A percentile compares a stretch with the other conserved stretches of the same genome.
Evolutionary conservation across 2,113 vertebrate genomes (phyloP).

Genomic region (Atractosteus spatula): DNA sequence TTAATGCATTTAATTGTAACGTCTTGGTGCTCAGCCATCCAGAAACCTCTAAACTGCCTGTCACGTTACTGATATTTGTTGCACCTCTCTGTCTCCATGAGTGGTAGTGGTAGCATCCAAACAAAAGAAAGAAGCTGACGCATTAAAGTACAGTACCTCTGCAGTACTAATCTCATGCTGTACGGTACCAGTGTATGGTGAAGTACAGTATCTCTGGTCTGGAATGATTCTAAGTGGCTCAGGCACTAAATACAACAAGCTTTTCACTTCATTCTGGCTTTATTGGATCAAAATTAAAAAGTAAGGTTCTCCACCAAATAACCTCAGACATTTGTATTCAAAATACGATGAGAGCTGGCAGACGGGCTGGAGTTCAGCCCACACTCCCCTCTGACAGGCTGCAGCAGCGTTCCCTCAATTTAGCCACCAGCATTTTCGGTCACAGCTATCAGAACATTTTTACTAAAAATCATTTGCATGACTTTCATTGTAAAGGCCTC

Average conservation of each 20-base stretch:
- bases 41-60: constrained; percentile 6
- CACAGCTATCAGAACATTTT: constrained; percentile 11
- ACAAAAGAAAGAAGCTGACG: too few species aligned
- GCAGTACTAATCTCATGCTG: too few species aligned
- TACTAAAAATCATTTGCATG: neutral
- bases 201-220: too few species aligned
- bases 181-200: too few species aligned
- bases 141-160: too few species aligned
- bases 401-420: constrained; percentile 16
- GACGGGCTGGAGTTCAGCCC: constrained; percentile 36
- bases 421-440: constrained; percentile 29
- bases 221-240: too few species aligned
- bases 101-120: neutral
- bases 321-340: constrained; percentile 1
- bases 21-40: constrained; percentile 8
- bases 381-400: constrained; percentile 42
- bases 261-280: too few species aligned
- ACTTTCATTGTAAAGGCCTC: neutral
- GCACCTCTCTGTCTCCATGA: neutral
- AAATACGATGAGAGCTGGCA: constrained; percentile 44
- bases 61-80: constrained; percentile 12
- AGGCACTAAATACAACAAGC: too few species aligned
- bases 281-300: neutral
- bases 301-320: neutral
- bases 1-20: constrained; percentile 27